Conservation (phyloP, 92 coral and sea anemone species). For the Metridium senile region DNA sequence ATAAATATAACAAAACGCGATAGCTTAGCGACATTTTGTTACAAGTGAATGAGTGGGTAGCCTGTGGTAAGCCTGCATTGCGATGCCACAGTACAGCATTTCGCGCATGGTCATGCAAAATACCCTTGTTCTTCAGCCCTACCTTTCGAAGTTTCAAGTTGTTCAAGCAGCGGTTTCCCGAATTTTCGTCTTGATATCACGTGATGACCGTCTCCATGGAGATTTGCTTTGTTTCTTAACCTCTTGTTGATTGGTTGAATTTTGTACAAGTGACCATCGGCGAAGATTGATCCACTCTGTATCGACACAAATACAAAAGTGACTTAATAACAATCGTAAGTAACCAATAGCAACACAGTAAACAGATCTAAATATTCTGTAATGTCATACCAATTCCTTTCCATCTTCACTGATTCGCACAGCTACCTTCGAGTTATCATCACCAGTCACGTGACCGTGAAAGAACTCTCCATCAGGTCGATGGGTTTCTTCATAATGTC, state of each 20-base stretch:
- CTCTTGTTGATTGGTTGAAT: constrained; percentile 64
- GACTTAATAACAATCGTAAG: background rate
- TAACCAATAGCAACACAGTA: background rate
- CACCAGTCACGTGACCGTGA: constrained; percentile 63
- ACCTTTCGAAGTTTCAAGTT: constrained; percentile 13
- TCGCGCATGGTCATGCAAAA: too few relatives aligned
- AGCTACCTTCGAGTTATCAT: constrained; percentile 57
- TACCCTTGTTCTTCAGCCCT: too few relatives aligned
- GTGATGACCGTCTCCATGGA: constrained; percentile 47
- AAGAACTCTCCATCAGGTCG: constrained; percentile 51
- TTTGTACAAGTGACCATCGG: constrained; percentile 59
- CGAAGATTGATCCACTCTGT: constrained; percentile 69
- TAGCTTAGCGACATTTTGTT: too few relatives aligned
- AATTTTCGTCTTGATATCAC: constrained; percentile 63
- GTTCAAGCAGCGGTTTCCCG: background rate
- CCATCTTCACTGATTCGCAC: constrained; percentile 48
- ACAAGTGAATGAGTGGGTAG: too few relatives aligned
- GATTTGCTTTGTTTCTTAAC: constrained; percentile 37
- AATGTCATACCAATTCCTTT: constrained; percentile 52
- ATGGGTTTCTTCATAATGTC: constrained; percentile 40
- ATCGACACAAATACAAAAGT: background rate
- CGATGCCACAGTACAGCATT: too few relatives aligned
- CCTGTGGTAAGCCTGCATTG: too few relatives aligned
- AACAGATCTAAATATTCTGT: background rate
- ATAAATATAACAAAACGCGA: too few relatives aligned